phyloP scores from a whole-genome alignment of 2,113 vertebrate genomes.

The Phalacrocorax brasilianus region DNA sequence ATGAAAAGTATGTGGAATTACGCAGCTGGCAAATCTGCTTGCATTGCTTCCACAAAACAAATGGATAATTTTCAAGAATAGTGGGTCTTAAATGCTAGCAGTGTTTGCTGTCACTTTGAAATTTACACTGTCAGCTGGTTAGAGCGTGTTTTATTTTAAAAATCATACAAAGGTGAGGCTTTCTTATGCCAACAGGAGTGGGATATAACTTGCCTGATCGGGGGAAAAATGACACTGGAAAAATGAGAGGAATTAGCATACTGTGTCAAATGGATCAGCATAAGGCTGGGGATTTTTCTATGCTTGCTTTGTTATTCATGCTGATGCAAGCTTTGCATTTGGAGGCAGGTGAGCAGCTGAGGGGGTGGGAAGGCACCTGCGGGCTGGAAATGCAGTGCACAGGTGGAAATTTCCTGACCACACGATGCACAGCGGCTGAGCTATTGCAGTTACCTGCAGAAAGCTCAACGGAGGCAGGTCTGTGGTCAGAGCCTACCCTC shows the following conservation, averaged over 20 bases:
- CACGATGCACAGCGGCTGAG: accelerated
- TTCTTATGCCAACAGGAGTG: not conserved
- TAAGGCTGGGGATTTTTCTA: not conserved
- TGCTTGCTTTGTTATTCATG: not conserved
- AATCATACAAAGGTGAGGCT: not conserved
- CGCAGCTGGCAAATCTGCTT: constrained; percentile 3
- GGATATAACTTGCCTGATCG: not conserved
- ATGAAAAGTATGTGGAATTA: not conserved
- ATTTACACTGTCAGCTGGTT: not conserved
- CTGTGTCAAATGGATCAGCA: not conserved
- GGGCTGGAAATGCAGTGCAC: not conserved
- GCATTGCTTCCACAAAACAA: not conserved
- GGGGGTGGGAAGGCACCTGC: not conserved
- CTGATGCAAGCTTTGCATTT: not conserved
- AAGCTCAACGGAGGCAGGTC: not conserved
- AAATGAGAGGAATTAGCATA: not conserved
- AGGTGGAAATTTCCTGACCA: not conserved
- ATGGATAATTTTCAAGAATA: not conserved
- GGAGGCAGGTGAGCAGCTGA: not conserved
- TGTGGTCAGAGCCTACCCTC: not conserved
- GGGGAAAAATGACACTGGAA: not conserved
- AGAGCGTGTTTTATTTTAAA: not conserved
- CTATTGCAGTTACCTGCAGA: not conserved
- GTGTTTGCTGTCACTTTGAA: not conserved
- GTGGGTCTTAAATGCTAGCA: not conserved